Conservation (phyloP, 2,797 vertebrate species). For the Selene dorsalis region DNA sequence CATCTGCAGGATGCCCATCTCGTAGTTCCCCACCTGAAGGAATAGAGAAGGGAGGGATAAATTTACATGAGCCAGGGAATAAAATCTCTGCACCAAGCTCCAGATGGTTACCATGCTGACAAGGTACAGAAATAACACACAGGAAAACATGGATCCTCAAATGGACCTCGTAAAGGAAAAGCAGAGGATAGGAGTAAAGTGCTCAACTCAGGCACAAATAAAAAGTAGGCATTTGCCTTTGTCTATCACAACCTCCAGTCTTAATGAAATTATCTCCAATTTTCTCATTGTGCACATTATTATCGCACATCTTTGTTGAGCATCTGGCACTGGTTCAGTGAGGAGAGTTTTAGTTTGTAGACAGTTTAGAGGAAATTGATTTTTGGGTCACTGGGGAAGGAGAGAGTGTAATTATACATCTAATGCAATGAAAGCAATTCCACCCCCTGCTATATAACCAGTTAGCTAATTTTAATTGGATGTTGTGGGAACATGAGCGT, state of each 20-base stretch:
- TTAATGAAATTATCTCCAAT: constrained; percentile 25
- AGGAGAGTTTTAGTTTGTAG: constrained; percentile 13
- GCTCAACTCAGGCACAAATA: no score
- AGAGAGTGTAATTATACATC: constrained; percentile 52
- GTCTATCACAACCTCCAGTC: constrained; percentile 27
- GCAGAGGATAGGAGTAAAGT: no score
- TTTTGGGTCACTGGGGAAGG: constrained; percentile 52
- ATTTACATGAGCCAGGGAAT: constrained; percentile 2
- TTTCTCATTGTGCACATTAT: constrained; percentile 10
- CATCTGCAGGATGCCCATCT: constrained; percentile 93
- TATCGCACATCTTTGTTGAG: constrained; percentile 30
- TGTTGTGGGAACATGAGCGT: constrained; percentile 56
- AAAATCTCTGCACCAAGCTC: constrained; percentile 31
- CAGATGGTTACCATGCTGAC: constrained; percentile 20
- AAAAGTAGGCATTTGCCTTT: not conserved
- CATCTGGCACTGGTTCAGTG: not conserved
- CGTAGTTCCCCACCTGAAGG: constrained; percentile 93
- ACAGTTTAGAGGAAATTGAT: constrained; percentile 63
- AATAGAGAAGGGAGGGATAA: not conserved
- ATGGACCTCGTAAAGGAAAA: no score
- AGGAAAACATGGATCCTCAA: not conserved
- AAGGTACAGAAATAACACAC: constrained; percentile 3
- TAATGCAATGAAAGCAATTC: constrained; percentile 57
- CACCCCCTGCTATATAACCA: constrained; percentile 28
- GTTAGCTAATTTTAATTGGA: constrained; percentile 56